Evolutionary conservation across 2,113 vertebrate genomes (phyloP).

Genomic region (Hypocryptadius cinnamomeus): DNA sequence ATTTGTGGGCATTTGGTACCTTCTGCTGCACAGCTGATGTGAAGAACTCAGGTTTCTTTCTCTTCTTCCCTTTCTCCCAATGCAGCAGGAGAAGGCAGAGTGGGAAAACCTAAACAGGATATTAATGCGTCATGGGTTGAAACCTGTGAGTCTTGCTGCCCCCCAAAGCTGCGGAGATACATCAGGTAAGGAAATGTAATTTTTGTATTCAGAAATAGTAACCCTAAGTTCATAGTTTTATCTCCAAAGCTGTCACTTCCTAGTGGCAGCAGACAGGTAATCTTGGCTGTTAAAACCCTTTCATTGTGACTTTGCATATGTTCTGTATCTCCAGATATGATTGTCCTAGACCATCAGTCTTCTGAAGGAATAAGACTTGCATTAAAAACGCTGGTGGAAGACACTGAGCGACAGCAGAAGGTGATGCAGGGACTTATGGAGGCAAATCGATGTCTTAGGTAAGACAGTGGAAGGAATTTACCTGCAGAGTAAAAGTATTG

Average conservation of each 20-base stretch:
- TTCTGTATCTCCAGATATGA: conserved; percentile 64
- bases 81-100: conserved; percentile 73
- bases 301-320: neutral
- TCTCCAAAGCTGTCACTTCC: neutral
- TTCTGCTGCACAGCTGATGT: neutral
- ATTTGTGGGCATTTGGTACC: neutral
- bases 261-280: neutral
- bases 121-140: conserved; percentile 76
- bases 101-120: conserved; percentile 80
- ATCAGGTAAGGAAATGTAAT: conserved; percentile 68
- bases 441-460: conserved; percentile 82
- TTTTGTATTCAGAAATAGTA: neutral
- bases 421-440: conserved; percentile 82
- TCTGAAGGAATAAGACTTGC: conserved; percentile 72
- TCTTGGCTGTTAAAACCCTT: neutral
- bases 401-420: conserved; percentile 76
- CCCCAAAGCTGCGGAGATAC: conserved; percentile 62
- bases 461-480: neutral
- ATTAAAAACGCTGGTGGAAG: conserved; percentile 76
- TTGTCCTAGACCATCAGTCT: conserved; percentile 77
- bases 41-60: neutral
- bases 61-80: neutral
- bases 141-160: conserved; percentile 69
- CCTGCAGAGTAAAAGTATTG: neutral
- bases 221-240: neutral